These are phyloP conservation scores for Thereva nobilitata DNA, from an alignment of 2,888 invertebrate genomes.

Conservation along the genomic window DNA sequence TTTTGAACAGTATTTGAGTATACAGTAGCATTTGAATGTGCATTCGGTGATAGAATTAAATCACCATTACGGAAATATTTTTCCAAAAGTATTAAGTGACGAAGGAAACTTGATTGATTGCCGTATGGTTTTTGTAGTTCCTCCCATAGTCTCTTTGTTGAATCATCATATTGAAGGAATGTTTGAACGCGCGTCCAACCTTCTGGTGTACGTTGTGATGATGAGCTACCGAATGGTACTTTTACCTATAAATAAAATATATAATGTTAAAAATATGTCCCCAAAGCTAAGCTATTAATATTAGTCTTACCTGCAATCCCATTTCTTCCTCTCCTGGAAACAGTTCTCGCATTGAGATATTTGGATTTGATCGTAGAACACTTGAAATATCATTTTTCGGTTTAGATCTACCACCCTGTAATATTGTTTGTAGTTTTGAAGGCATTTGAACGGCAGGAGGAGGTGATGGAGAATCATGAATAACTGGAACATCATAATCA, in stretches of 20 bases:
- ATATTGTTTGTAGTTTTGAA: conserved; percentile 55
- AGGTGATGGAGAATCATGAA: conserved; percentile 39
- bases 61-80: conserved; percentile 84
- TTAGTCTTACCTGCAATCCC: conserved; percentile 62
- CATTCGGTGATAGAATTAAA: conserved; percentile 71
- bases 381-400: conserved; percentile 52
- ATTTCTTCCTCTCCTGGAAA: conserved; percentile 85
- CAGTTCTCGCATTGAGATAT: conserved; percentile 79
- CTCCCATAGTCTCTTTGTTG: conserved; percentile 80
- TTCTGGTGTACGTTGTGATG: conserved; percentile 68
- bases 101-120: conserved; percentile 81
- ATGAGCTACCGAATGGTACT: conserved; percentile 69
- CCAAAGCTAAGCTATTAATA: neutral
- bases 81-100: conserved; percentile 79
- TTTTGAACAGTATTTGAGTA: conserved; percentile 82
- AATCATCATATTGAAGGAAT: conserved; percentile 78
- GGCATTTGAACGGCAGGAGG: conserved; percentile 38
- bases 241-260: conserved; percentile 16
- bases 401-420: conserved; percentile 47
- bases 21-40: conserved; percentile 73
- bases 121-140: conserved; percentile 85
- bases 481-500: conserved; percentile 53
- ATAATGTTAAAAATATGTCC: neutral
- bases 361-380: conserved; percentile 65
- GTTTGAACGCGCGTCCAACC: conserved; percentile 84